phyloP scores from a whole-genome alignment of 2,113 vertebrate genomes.

The Diadophis punctatus region DNA sequence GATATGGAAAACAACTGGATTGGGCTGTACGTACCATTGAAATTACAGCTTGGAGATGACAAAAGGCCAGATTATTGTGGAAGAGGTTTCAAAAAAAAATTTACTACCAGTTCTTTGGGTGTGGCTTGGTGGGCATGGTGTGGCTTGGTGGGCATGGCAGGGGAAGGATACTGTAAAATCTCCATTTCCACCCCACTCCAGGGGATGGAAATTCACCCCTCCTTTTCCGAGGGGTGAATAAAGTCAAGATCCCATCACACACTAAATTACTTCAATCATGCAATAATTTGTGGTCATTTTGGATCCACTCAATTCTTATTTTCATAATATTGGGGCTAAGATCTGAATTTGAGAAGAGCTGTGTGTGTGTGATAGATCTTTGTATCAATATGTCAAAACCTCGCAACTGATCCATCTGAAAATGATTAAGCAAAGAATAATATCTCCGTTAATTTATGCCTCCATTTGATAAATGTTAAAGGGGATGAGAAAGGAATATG shows the following conservation, averaged over 20 bases:
- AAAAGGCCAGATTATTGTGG: background rate
- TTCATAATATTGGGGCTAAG: background rate
- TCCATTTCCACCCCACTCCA: no score
- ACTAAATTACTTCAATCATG: background rate
- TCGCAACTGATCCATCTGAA: background rate
- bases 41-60: background rate
- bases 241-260: background rate
- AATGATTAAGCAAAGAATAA: background rate
- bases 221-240: background rate
- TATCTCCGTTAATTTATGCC: background rate
- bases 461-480: background rate
- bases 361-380: background rate
- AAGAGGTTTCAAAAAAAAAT: no score
- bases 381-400: background rate
- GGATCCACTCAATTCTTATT: background rate
- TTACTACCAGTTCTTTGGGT: no score
- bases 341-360: background rate
- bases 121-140: no score
- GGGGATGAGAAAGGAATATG: background rate
- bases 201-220: no score
- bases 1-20: background rate
- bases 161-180: no score
- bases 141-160: no score
- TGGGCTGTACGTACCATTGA: background rate
- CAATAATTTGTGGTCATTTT: background rate